Base-by-base conservation (phyloP, 1,140 invertebrate species). In the Gonatopus flavifemur region DNA sequence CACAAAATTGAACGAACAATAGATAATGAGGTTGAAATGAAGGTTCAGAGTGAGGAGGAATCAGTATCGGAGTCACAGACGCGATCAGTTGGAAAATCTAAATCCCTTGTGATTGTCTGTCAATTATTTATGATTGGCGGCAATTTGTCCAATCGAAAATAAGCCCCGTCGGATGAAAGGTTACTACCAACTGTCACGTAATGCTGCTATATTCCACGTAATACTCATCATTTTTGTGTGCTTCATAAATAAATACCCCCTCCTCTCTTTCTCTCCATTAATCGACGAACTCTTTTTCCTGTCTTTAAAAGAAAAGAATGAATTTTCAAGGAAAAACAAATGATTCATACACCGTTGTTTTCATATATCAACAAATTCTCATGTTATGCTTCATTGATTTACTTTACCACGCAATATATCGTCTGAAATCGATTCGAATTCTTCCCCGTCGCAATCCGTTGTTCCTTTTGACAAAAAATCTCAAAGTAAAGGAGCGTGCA, bases 41-140 rank as follows among this genome's bases (percentile, higher is more conserved):
- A 49, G 37, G 52, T n/a, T 18, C 31, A 24, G 42, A 47, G 46
- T 50, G 36, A 43, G 33, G 48, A 42, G 28, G 47, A 55, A 59
- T 45, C 57, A 31, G 56, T 59, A 59, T 59, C 57, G 52, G 46
- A 59, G 50, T 58, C 49, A 59, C 54, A 58, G 42, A 57, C 49
- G 39, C 40, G 49, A 54, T 55, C 52, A 52, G 53, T 38, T 38
- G 46, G 39, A 46, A 62, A 57, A 53, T 60, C 54, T 57, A 62
- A 62, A 62, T 62, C 59, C 59, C 50, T 42, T 37, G 58, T 55
- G 57, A 72, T 72, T 70, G 65, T 62, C 68, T 69, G 68, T 72
- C 67, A 67, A 67, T 65, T 72, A 72, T 72, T 69, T 72, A 69
- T 69, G 67, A 72, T 69, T 69, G 68, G 61, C 58, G 59, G 57